Conservation (phyloP, 2,888 invertebrate species). For the Nesidiocoris tenuis region DNA sequence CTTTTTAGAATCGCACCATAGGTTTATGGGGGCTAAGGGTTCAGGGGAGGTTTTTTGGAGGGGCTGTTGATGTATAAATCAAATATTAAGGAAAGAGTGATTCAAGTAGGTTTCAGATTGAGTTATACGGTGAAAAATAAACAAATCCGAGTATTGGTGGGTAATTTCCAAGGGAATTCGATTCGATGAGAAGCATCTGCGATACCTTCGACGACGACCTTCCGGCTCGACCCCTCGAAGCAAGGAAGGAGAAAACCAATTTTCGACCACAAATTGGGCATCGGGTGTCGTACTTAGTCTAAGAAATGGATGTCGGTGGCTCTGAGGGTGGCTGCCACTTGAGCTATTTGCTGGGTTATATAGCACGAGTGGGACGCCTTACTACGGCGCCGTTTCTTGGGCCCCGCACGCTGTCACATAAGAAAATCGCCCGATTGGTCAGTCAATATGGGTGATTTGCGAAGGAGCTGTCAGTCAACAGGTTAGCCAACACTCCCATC, state of each 20-base stretch:
- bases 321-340: constrained; percentile 46
- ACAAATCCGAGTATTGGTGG: too few relatives aligned
- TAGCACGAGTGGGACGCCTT: constrained; percentile 45
- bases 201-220: too few relatives aligned
- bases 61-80: too few relatives aligned
- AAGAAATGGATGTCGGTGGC: constrained; percentile 36
- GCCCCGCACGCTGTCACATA: constrained; percentile 45
- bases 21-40: too few relatives aligned
- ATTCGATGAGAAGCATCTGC: too few relatives aligned
- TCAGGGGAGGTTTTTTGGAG: too few relatives aligned
- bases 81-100: too few relatives aligned
- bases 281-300: constrained; percentile 24
- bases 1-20: too few relatives aligned
- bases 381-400: constrained; percentile 43
- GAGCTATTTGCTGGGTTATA: constrained; percentile 48
- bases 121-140: too few relatives aligned
- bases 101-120: too few relatives aligned
- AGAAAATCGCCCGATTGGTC: constrained; percentile 9
- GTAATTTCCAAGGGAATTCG: too few relatives aligned
- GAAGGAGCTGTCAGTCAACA: neutral
- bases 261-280: neutral
- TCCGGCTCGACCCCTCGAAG: too few relatives aligned
- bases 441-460: neutral
- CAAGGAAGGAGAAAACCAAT: neutral
- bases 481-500: neutral